phyloP scores from a whole-genome alignment of 2,113 vertebrate genomes.

The Tachysurus vachellii region DNA sequence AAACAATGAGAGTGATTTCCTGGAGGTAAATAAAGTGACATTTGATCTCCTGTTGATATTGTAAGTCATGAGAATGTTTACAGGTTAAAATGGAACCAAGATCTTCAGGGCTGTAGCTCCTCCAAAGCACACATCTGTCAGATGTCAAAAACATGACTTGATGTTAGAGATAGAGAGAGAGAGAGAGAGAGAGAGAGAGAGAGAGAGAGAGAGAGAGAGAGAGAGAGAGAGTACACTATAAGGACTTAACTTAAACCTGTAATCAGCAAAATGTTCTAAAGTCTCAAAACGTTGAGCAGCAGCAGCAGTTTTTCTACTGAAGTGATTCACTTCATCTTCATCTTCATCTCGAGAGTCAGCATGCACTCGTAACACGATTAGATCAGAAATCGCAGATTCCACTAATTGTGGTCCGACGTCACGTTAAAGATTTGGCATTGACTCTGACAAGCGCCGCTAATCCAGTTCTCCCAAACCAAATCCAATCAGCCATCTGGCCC shows the following conservation, averaged over 20 bases:
- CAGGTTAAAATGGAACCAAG: too few relatives aligned
- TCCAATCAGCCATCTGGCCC: conserved; percentile 35
- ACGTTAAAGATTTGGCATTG: conserved; percentile 14
- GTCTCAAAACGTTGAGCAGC: background rate
- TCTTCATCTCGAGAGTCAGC: background rate
- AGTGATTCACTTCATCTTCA: background rate
- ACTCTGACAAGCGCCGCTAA: conserved; percentile 29
- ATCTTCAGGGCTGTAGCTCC: background rate
- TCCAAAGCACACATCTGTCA: background rate
- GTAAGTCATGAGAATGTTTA: too few relatives aligned
- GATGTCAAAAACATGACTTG: background rate
- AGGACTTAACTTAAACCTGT: background rate
- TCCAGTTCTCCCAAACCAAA: conserved; percentile 21
- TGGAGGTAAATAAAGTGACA: background rate
- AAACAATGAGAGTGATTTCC: background rate
- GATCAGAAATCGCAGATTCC: background rate
- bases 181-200: too few relatives aligned
- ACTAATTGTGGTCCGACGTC: conserved; percentile 1
- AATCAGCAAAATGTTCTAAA: background rate
- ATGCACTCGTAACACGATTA: background rate
- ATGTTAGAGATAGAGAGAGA: background rate
- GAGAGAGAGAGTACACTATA: too few relatives aligned
- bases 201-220: too few relatives aligned
- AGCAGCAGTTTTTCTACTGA: background rate
- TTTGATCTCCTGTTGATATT: too few relatives aligned